These are phyloP conservation scores for Troides helena DNA, from an alignment of 2,888 invertebrate species.

Conservation along the genomic window DNA sequence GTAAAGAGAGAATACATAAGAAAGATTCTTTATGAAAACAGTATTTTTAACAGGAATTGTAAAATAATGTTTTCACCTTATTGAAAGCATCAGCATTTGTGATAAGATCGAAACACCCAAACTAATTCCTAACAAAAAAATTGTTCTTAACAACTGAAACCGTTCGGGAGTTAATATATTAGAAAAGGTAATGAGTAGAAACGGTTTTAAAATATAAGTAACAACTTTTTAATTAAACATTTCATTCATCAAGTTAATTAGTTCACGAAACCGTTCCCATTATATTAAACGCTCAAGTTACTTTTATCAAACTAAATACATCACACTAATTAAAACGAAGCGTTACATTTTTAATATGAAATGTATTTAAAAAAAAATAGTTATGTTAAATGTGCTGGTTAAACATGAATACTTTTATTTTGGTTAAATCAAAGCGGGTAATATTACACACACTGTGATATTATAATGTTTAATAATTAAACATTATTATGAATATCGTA, in stretches of 20 bases:
- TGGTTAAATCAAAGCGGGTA: too few species aligned
- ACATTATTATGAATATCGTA: too few species aligned
- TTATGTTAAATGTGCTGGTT: neutral
- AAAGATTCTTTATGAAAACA: too few species aligned
- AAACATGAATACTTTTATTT: neutral
- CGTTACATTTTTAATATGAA: neutral
- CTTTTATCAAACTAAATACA: conserved; percentile 14
- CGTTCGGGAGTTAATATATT: neutral
- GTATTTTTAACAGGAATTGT: too few species aligned
- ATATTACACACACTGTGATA: too few species aligned
- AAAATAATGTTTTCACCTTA: too few species aligned
- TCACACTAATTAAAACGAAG: conserved; percentile 16
- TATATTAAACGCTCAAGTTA: conserved; percentile 11
- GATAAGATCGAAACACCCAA: neutral
- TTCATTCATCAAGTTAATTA: conserved; percentile 11
- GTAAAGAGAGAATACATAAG: too few species aligned
- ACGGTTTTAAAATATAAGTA: neutral
- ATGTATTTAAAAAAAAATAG: neutral
- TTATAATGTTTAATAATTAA: too few species aligned
- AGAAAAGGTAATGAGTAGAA: neutral
- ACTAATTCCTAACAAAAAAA: neutral
- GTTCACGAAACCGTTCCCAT: conserved; percentile 14
- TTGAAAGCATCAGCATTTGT: too few species aligned
- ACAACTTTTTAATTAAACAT: conserved; percentile 18
- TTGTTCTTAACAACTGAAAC: neutral